Evolutionary conservation across 23 tunicate species (phyloP).

Genomic region (Styela clava): DNA sequence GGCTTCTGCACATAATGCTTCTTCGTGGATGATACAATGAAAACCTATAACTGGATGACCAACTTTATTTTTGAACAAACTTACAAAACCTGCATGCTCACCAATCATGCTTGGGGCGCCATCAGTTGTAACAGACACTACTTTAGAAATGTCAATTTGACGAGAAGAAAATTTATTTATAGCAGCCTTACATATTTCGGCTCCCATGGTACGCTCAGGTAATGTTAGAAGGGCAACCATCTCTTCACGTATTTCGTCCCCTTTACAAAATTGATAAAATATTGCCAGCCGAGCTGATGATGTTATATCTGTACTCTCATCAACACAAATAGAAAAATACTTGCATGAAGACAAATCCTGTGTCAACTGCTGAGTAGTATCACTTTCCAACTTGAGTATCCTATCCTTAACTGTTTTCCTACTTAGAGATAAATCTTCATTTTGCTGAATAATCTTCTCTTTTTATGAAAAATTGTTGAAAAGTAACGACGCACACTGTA

Average conservation of each 20-base stretch:
- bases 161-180: constrained; percentile 2
- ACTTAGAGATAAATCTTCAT: too few species aligned
- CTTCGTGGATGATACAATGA: constrained; percentile 15
- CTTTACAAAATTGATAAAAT: too few species aligned
- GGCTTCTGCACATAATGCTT: constrained; percentile 1
- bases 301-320: too few species aligned
- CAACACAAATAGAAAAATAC: too few species aligned
- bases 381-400: too few species aligned
- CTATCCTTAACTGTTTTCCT: too few species aligned
- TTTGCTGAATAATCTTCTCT: too few species aligned
- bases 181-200: constrained; percentile 15
- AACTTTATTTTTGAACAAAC: not conserved
- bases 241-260: constrained; percentile 14
- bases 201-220: constrained; percentile 9
- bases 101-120: constrained; percentile 5
- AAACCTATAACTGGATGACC: constrained; percentile 11
- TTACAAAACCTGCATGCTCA: not conserved
- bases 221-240: constrained; percentile 22
- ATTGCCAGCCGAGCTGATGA: too few species aligned
- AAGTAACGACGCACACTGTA: too few species aligned
- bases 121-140: constrained; percentile 12
- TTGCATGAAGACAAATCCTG: too few species aligned
- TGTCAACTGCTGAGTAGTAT: too few species aligned
- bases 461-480: too few species aligned
- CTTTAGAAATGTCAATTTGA: constrained; percentile 6